Conservation (phyloP, 2,888 invertebrate genomes). For the Deilephila porcellus region DNA sequence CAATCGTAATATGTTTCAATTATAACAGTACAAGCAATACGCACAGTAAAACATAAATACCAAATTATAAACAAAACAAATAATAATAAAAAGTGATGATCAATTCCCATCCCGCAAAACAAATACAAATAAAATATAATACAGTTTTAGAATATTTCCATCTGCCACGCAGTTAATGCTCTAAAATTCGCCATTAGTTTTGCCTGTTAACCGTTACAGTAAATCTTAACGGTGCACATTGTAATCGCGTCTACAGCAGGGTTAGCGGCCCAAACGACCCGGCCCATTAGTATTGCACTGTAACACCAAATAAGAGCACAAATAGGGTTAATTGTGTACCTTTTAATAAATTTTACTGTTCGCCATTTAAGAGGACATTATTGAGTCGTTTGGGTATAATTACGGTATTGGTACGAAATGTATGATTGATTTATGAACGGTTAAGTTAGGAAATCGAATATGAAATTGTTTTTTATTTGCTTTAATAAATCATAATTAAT, state of each 20-base stretch:
- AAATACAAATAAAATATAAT: conserved; percentile 7
- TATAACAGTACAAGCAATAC: no score
- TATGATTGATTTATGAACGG: background rate
- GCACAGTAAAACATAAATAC: no score
- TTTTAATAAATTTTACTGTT: background rate
- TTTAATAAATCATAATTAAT: no score
- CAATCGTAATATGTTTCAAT: no score
- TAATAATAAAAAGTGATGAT: background rate
- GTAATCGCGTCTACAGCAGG: conserved; percentile 1
- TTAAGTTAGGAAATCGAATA: no score
- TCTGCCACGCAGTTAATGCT: conserved; percentile 6
- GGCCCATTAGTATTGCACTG: background rate
- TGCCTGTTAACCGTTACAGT: conserved; percentile 26
- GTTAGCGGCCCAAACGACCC: background rate
- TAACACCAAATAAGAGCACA: conserved; percentile 7
- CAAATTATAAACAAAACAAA: background rate
- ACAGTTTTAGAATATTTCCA: conserved; percentile 9
- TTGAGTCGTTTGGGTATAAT: background rate
- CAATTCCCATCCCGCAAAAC: background rate
- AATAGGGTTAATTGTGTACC: conserved; percentile 7
- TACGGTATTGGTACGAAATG: background rate
- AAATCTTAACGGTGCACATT: conserved; percentile 21
- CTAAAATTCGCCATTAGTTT: conserved; percentile 26
- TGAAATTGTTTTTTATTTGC: no score
- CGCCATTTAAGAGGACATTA: background rate